These are phyloP conservation scores for Falco naumanni DNA, from an alignment of 2,797 vertebrate species.

Conservation along the genomic window DNA sequence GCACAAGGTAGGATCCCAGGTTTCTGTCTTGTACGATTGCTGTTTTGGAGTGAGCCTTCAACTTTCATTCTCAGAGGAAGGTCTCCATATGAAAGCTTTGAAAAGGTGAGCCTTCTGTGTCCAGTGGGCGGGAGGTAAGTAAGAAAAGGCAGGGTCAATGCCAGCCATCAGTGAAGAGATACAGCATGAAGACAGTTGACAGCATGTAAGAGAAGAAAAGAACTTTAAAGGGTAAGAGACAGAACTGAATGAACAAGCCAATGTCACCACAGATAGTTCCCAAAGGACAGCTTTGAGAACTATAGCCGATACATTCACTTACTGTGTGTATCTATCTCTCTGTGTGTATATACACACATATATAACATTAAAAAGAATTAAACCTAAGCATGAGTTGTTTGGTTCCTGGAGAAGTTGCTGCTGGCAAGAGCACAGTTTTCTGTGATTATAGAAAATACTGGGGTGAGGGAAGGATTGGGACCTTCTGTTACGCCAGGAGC, in stretches of 20 bases:
- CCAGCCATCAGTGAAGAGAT: neutral
- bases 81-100: neutral
- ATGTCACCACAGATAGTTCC: neutral
- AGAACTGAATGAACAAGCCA: neutral
- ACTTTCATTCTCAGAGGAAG: neutral
- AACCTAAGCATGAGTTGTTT: neutral
- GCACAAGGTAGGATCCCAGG: neutral
- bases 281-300: neutral
- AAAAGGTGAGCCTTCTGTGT: neutral
- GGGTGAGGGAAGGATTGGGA: neutral
- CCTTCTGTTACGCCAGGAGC: neutral
- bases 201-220: neutral
- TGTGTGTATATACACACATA: neutral
- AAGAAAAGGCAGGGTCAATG: neutral
- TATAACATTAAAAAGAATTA: neutral
- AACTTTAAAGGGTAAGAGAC: neutral
- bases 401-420: neutral
- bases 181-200: neutral
- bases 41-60: neutral
- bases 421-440: neutral
- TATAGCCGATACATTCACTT: neutral
- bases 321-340: accelerated
- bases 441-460: neutral
- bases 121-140: neutral
- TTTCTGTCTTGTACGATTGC: neutral